Base-by-base conservation (phyloP, 2,888 invertebrate genomes). In the Caenorhabditis sinica region DNA sequence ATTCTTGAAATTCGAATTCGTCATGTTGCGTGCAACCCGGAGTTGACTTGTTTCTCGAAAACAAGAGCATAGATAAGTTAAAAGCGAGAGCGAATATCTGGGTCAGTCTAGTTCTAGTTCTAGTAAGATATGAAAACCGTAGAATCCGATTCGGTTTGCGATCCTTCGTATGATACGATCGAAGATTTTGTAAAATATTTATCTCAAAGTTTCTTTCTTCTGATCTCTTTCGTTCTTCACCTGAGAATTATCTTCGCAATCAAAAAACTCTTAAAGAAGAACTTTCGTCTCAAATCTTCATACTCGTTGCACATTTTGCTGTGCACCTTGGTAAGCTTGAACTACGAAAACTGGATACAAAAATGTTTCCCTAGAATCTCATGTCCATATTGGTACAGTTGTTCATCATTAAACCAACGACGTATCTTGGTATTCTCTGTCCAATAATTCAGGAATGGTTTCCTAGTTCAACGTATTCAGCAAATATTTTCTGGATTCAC, bases 1-100 rank as follows among this genome's bases (percentile, higher is more conserved):
- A 43, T 20, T 43, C 20, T 17, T 30, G 51, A 68, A 30, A 2
- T 68, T 11, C n/a, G 23, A 25, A 28, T 56, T 15, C 68, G 53
- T 25, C 69, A 69, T 69, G 53, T 69, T 69, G 69, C 69, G 69
- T 69, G 69, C 28, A 28, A 56, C 28, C 23, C 53, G 23, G 13
- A 53, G 13, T 20, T n/a, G 49, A 49, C 11, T 2, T 51, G 20
- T 17, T 9, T 28, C 8, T 13, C 17, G 11, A 43, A 3, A 25
- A 20, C 68, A 51, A 49, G 23, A 40, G n/a, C n/a, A n/a, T n/a
- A 43, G 23, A n/a, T 1, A 40, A 13, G 65, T 23, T 63, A 45
- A 28, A 66, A 51, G n/a, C 28, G 33, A 30, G 53, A 23, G 33
- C 23, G 33, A 45, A n/a, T 28, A 15, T 40, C 20, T n/a, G 23